A percentile compares a stretch with the other conserved stretches of the same genome.
Conservation (phyloP, 2,888 invertebrate species). For the Cetonia aurata region DNA sequence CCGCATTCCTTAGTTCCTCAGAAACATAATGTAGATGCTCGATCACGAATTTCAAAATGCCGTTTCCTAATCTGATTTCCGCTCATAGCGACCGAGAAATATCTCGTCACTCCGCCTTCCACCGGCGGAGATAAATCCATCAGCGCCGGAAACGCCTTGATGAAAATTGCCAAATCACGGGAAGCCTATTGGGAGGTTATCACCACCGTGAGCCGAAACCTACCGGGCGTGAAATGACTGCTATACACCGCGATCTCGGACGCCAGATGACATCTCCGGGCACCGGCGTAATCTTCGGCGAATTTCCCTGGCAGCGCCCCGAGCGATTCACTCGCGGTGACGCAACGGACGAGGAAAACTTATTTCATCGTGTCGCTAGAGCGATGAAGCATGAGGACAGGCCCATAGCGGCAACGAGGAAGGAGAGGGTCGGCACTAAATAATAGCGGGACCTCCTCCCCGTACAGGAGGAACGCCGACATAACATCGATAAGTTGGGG, state of each 20-base stretch:
- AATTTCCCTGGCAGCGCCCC: too few relatives aligned
- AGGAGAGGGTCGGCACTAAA: too few relatives aligned
- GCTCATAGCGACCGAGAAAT: neutral
- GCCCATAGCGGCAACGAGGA: too few relatives aligned
- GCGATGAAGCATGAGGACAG: too few relatives aligned
- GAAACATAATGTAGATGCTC: too few relatives aligned
- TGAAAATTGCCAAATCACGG: conserved; percentile 30
- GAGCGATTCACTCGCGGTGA: too few relatives aligned
- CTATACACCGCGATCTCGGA: conserved; percentile 9
- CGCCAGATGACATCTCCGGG: neutral
- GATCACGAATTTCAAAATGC: too few relatives aligned
- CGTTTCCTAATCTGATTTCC: neutral
- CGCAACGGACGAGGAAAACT: too few relatives aligned
- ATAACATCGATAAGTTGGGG: neutral
- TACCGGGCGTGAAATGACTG: conserved; percentile 19
- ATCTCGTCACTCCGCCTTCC: neutral
- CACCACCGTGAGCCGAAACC: neutral
- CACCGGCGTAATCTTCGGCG: neutral
- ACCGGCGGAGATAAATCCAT: conserved; percentile 16
- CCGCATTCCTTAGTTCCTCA: too few relatives aligned
- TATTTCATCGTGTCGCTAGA: too few relatives aligned
- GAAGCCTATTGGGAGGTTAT: conserved; percentile 16
- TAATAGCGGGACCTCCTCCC: too few relatives aligned
- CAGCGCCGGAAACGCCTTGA: conserved; percentile 16
- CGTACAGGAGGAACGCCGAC: too few relatives aligned